phyloP scores from a whole-genome alignment of 2,113 vertebrate species.

The zebrafish (Danio rerio) region DNA sequence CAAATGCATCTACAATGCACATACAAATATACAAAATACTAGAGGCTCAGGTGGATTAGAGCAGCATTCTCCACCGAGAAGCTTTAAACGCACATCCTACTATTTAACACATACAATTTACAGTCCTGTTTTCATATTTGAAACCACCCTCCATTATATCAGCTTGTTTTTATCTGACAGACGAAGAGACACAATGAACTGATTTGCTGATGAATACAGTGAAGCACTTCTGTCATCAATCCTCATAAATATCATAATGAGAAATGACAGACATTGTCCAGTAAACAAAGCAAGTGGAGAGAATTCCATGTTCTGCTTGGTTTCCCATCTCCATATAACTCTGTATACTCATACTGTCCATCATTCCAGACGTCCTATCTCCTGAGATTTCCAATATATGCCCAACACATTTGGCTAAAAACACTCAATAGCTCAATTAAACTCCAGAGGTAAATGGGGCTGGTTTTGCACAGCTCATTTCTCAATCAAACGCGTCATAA shows the following conservation, averaged over 20 bases:
- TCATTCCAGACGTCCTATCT: conserved; percentile 18
- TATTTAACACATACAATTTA: not conserved
- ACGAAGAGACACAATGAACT: not conserved
- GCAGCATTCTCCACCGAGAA: not conserved
- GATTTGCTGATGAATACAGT: not conserved
- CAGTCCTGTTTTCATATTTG: not conserved
- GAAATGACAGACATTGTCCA: conserved; percentile 14
- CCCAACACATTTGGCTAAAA: conserved; percentile 33
- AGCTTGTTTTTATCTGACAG: not conserved
- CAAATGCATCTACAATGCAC: not conserved
- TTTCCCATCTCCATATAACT: conserved; percentile 2
- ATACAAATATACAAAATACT: not conserved
- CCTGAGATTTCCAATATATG: not conserved
- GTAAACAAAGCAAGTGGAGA: not conserved
- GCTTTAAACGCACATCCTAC: not conserved
- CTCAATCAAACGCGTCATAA: conserved; percentile 8
- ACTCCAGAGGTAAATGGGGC: conserved; percentile 27
- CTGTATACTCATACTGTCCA: not conserved
- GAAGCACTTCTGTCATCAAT: not conserved
- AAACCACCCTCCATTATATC: not conserved
- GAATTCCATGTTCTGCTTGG: not conserved
- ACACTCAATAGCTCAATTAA: conserved; percentile 30
- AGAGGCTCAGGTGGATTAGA: not conserved
- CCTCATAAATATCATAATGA: not conserved
- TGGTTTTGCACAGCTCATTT: conserved; percentile 32